Conservation (phyloP, 2,113 vertebrate species). For the Phalacrocorax aristotelis region DNA sequence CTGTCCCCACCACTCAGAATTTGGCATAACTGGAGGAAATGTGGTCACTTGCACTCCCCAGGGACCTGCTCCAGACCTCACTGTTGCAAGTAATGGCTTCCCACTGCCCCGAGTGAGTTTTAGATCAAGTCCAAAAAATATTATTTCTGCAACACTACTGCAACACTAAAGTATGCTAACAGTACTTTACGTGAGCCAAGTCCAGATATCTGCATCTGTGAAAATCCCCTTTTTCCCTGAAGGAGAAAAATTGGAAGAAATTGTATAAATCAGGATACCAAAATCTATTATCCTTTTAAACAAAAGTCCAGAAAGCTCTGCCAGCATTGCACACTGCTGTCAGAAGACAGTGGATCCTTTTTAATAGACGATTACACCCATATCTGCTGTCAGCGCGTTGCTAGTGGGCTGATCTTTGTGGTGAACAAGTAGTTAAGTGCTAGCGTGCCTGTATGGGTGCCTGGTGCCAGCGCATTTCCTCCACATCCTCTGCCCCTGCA, state of each 20-base stretch:
- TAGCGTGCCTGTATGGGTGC: fast-evolving
- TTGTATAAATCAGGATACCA: not conserved
- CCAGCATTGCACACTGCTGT: fast-evolving
- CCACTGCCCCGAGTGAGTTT: not conserved
- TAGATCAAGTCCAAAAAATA: fast-evolving
- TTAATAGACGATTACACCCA: not conserved
- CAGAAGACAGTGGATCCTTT: not conserved
- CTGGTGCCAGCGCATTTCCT: not conserved
- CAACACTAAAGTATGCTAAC: fast-evolving
- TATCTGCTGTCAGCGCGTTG: fast-evolving
- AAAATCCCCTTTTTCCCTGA: not conserved
- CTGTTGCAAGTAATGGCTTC: not conserved
- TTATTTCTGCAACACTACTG: not conserved
- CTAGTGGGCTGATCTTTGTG: not conserved
- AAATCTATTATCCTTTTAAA: not conserved
- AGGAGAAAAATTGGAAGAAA: not conserved
- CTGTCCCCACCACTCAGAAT: not conserved
- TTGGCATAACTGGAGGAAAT: not conserved
- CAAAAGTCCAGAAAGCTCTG: not conserved
- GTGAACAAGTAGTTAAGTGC: not conserved
- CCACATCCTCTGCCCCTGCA: not conserved
- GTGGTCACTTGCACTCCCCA: not conserved
- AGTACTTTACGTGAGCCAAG: not conserved
- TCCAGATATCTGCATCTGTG: not conserved
- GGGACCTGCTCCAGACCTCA: not conserved